Evolutionary conservation across 2,113 vertebrate genomes (phyloP).

Genomic region (Oncorhynchus clarkii): DNA sequence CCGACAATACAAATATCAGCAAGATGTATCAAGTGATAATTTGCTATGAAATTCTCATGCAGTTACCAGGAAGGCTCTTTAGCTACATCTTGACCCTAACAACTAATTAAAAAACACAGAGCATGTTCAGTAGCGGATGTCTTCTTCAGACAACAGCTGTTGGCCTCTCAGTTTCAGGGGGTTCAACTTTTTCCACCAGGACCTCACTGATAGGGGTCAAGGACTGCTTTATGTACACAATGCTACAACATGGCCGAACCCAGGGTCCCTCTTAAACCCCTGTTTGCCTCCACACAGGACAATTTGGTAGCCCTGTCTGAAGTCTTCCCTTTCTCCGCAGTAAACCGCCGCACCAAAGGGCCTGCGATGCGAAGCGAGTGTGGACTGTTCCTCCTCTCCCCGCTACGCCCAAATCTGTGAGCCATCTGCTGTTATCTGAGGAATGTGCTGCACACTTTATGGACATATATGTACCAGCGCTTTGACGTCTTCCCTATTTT

Average conservation of each 20-base stretch:
- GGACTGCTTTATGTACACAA: slow-evolving; percentile 49
- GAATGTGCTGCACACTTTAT: slow-evolving; percentile 68
- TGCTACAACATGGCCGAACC: slow-evolving; percentile 12
- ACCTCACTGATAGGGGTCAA: slow-evolving; percentile 36
- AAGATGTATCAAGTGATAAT: not conserved
- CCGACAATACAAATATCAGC: not conserved
- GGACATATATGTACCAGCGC: slow-evolving; percentile 74
- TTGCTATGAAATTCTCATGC: not conserved
- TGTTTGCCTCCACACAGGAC: not conserved
- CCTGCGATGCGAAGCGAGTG: not conserved
- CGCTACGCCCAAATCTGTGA: slow-evolving; percentile 46
- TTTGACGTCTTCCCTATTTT: slow-evolving; percentile 68
- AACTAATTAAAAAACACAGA: slow-evolving; percentile 11
- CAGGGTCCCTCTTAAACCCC: slow-evolving; percentile 6
- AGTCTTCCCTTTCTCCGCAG: slow-evolving; percentile 22
- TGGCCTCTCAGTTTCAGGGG: slow-evolving; percentile 35
- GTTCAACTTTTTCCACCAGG: slow-evolving; percentile 47
- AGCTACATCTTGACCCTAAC: not conserved
- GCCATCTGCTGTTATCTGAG: slow-evolving; percentile 68
- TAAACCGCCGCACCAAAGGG: slow-evolving; percentile 19
- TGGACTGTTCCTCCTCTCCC: slow-evolving; percentile 31
- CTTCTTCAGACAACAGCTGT: slow-evolving; percentile 43
- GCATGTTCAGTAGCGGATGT: slow-evolving; percentile 18
- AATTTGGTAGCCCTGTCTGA: not conserved
- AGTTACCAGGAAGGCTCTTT: not conserved